Percentiles rank a stretch among this genome's conserved stretches.
phyloP scores from a whole-genome alignment of 2,113 vertebrate genomes.

The Nibea albiflora region DNA sequence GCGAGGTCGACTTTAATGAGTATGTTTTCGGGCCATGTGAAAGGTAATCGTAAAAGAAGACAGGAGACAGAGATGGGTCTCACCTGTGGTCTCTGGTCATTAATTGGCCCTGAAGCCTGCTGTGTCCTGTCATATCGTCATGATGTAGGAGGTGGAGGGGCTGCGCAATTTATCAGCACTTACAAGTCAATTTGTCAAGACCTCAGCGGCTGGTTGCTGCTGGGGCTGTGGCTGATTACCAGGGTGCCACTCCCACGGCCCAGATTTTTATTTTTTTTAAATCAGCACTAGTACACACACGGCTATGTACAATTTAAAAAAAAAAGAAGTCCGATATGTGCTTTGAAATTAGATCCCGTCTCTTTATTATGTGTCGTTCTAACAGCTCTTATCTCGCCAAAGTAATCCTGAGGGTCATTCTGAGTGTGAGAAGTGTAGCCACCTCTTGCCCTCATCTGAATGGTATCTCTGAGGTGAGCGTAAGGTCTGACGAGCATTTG shows the following conservation, averaged over 20 bases:
- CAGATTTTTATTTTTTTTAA: not conserved
- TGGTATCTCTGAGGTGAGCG: constrained; percentile 49
- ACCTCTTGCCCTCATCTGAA: constrained; percentile 52
- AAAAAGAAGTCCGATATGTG: not conserved
- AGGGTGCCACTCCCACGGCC: constrained; percentile 48
- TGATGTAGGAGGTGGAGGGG: constrained; percentile 60
- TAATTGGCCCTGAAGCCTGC: constrained; percentile 77
- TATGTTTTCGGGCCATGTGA: constrained; percentile 26
- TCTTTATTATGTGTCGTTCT: constrained; percentile 4
- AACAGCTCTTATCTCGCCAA: constrained; percentile 16
- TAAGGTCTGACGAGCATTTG: constrained; percentile 59
- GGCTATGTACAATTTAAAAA: not conserved
- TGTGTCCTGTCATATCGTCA: constrained; percentile 73
- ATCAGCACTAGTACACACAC: constrained; percentile 22
- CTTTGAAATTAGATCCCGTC: not conserved
- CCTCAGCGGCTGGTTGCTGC: constrained; percentile 54
- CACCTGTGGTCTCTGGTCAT: constrained; percentile 77
- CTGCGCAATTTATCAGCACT: constrained; percentile 82
- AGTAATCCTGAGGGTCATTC: constrained; percentile 6
- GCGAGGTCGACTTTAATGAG: constrained; percentile 32
- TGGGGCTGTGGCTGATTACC: constrained; percentile 61
- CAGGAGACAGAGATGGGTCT: constrained; percentile 67
- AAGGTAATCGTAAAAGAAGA: constrained; percentile 28
- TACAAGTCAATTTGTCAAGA: constrained; percentile 84
- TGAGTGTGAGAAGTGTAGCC: constrained; percentile 20